Evolutionary conservation across 2,797 vertebrate species (phyloP).

Genomic region (Cyclopterus lumpus): DNA sequence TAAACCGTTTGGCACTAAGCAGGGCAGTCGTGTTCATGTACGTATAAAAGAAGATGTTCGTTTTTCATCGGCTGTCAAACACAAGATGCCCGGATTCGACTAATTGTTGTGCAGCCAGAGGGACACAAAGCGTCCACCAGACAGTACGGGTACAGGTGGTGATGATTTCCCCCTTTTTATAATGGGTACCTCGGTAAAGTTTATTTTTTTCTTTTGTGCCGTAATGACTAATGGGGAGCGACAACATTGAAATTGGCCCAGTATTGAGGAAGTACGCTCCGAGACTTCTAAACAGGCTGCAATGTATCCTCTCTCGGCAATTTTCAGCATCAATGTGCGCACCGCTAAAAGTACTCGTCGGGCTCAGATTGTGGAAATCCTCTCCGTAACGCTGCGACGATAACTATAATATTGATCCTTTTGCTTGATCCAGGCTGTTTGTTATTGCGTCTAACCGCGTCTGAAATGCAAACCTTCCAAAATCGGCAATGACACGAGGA

Average conservation of each 20-base stretch:
- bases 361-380: background rate
- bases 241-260: background rate
- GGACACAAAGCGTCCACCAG: background rate
- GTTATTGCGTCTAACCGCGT: no score
- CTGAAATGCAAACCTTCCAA: no score
- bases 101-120: background rate
- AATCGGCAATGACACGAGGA: background rate
- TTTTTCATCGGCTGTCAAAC: constrained; percentile 15
- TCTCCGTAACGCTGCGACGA: no score
- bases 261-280: background rate
- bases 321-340: background rate
- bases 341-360: background rate
- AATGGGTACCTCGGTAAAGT: background rate
- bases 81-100: background rate
- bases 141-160: background rate
- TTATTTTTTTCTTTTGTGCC: background rate
- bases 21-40: constrained; percentile 4
- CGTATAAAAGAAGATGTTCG: background rate
- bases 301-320: background rate
- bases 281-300: background rate
- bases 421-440: no score
- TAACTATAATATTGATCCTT: no score
- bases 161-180: constrained; percentile 6
- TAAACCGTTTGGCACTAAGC: constrained; percentile 25
- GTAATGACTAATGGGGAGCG: background rate